These are phyloP conservation scores for Drosophila funebris DNA, from an alignment of 1,140 invertebrate genomes.

Conservation along the genomic window DNA sequence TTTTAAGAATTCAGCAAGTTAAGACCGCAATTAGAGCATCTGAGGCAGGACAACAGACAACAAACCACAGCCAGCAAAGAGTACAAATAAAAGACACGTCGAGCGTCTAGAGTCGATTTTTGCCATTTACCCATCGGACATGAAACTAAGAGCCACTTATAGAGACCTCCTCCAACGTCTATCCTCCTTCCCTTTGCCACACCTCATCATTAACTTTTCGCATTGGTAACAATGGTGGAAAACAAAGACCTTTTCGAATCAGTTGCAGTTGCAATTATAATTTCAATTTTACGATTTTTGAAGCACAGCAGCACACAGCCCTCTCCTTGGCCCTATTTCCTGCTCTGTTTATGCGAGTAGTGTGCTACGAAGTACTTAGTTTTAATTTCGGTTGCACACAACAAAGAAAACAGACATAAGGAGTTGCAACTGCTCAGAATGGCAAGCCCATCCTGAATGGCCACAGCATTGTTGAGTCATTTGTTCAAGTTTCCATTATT, in stretches of 20 bases:
- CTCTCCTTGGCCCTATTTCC: conserved; percentile 6
- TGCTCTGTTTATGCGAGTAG: conserved; percentile 60
- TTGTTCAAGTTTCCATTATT: conserved; percentile 21
- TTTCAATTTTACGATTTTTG: conserved; percentile 81
- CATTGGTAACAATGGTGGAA: conserved; percentile 8
- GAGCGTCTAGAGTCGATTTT: conserved; percentile 28
- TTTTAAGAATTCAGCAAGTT: conserved; percentile 75
- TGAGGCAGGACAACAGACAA: conserved; percentile 36
- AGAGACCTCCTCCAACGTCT: not conserved
- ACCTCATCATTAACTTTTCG: not conserved
- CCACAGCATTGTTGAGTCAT: conserved; percentile 39
- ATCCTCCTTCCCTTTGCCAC: not conserved
- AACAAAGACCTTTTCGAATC: conserved; percentile 51
- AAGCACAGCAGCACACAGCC: conserved; percentile 52
- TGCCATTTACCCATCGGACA: conserved; percentile 2
- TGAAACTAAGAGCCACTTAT: conserved; percentile 34
- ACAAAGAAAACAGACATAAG: conserved; percentile 52
- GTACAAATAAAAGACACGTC: not conserved
- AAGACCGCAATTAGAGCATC: conserved; percentile 70
- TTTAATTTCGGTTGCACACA: conserved; percentile 61
- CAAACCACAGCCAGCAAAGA: not conserved
- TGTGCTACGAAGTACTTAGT: conserved; percentile 75
- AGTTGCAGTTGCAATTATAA: conserved; percentile 77
- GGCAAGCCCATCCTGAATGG: conserved; percentile 23
- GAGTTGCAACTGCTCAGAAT: conserved; percentile 19